phyloP scores from a whole-genome alignment of 2,888 invertebrate species.

The Netelia inedita region DNA sequence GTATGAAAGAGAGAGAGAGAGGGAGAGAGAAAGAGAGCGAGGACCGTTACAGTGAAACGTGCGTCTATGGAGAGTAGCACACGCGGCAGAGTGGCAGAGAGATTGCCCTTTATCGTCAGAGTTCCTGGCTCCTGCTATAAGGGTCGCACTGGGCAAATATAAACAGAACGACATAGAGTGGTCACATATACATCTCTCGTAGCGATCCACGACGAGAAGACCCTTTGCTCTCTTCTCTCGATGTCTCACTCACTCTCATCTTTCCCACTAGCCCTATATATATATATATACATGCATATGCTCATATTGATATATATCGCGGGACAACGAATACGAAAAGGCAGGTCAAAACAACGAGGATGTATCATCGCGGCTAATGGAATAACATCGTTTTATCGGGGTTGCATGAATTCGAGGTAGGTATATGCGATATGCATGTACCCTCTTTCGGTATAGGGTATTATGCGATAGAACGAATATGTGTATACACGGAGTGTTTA shows the following conservation, averaged over 20 bases:
- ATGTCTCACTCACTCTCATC: slow-evolving; percentile 7
- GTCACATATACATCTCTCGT: neutral
- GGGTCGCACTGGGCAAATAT: slow-evolving; percentile 43
- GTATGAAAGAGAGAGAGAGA: neutral
- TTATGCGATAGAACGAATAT: neutral
- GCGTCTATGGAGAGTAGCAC: neutral
- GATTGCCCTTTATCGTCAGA: slow-evolving; percentile 54
- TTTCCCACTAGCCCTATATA: neutral
- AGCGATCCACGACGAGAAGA: neutral
- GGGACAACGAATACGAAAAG: neutral
- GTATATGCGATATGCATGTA: neutral
- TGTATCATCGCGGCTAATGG: slow-evolving; percentile 39
- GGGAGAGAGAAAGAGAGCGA: slow-evolving; percentile 10
- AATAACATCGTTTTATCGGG: slow-evolving; percentile 55
- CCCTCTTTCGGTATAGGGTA: neutral
- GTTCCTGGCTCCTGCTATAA: neutral
- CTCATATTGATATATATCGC: too few relatives aligned
- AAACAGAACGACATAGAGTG: slow-evolving; percentile 22
- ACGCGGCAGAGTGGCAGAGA: slow-evolving; percentile 13
- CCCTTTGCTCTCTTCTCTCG: slow-evolving; percentile 4
- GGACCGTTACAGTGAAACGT: slow-evolving; percentile 22
- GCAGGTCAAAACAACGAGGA: slow-evolving; percentile 31
- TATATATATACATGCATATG: neutral
- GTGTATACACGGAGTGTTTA: neutral
- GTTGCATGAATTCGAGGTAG: slow-evolving; percentile 29